These are phyloP conservation scores for Epinephelus awoara DNA, from an alignment of 2,797 vertebrate species.

Conservation along the genomic window DNA sequence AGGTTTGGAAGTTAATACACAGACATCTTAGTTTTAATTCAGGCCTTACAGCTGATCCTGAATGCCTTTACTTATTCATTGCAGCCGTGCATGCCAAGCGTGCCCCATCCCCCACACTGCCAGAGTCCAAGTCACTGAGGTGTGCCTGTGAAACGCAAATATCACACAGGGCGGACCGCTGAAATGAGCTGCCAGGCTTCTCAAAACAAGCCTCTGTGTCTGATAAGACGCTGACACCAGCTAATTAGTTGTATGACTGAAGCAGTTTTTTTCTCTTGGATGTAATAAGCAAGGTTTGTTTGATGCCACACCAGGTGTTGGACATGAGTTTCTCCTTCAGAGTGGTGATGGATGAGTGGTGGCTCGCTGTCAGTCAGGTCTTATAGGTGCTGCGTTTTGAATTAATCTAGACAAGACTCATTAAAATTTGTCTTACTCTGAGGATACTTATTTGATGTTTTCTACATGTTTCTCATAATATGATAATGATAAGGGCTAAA, in stretches of 20 bases:
- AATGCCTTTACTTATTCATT: conserved; percentile 80
- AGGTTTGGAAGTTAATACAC: conserved; percentile 62
- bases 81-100: conserved; percentile 49
- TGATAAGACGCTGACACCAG: conserved; percentile 81
- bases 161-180: conserved; percentile 70
- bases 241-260: conserved; percentile 77
- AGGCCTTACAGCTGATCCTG: conserved; percentile 79
- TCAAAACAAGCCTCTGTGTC: conserved; percentile 79
- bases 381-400: not conserved
- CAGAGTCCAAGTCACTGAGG: conserved; percentile 60
- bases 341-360: conserved; percentile 62
- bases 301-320: conserved; percentile 63
- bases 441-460: not conserved
- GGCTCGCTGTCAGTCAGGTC: conserved; percentile 29
- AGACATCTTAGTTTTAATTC: conserved; percentile 76
- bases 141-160: conserved; percentile 77
- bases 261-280: conserved; percentile 40
- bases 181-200: conserved; percentile 76
- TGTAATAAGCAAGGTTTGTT: conserved; percentile 69
- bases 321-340: conserved; percentile 33
- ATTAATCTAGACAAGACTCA: not conserved
- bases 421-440: not conserved
- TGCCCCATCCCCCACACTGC: conserved; percentile 46
- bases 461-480: not conserved
- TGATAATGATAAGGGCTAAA: not conserved